Percentiles rank a stretch among this genome's conserved stretches.
Evolutionary conservation across 53 echinoderm and acorn worm genomes (phyloP).

Genomic region (Patiria pectinifera): DNA sequence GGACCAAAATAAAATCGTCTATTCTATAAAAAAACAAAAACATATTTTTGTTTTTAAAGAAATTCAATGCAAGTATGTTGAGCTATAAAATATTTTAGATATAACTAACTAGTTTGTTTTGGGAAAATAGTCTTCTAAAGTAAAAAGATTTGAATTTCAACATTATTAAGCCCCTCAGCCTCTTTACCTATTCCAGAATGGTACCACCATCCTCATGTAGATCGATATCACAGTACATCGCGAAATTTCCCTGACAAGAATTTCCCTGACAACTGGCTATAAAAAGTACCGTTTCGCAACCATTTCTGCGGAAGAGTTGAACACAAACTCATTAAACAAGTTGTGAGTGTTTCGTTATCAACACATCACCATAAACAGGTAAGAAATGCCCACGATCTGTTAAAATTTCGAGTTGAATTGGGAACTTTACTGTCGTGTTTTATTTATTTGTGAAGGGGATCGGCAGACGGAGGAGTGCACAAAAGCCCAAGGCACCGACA

Average conservation of each 20-base stretch:
- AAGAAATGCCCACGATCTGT: neutral
- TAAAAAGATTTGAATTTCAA: neutral
- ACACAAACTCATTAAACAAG: neutral
- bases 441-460: neutral
- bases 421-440: neutral
- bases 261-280: neutral
- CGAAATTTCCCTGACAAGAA: neutral
- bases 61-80: no score
- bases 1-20: neutral
- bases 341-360: neutral
- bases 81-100: no score
- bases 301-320: neutral
- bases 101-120: neutral
- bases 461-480: neutral
- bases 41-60: no score
- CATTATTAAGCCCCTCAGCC: neutral
- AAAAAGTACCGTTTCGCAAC: neutral
- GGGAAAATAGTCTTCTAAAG: neutral
- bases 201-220: neutral
- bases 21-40: neutral
- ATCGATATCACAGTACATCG: neutral
- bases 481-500: neutral
- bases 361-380: neutral
- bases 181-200: conserved; percentile 3
- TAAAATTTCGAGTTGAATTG: neutral